These are phyloP conservation scores for Palythoa caribaeorum DNA, from an alignment of 92 coral and sea anemone species.

Conservation along the genomic window DNA sequence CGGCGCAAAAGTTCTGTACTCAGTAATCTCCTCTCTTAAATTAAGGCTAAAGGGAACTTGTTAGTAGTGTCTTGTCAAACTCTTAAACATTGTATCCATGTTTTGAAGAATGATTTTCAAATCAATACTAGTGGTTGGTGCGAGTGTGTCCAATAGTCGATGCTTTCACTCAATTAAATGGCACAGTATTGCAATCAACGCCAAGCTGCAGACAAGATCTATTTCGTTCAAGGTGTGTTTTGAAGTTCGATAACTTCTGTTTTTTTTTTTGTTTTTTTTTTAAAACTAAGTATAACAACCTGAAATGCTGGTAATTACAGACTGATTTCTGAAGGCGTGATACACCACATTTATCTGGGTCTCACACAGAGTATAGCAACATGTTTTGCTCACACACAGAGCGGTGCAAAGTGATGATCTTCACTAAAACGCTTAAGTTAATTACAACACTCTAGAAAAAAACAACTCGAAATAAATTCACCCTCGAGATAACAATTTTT, in stretches of 20 bases:
- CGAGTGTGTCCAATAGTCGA: background rate
- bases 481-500: slow-evolving; percentile 8
- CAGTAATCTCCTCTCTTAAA: background rate
- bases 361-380: slow-evolving; percentile 4
- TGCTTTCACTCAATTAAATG: background rate
- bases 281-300: background rate
- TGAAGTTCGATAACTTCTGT: slow-evolving; percentile 5
- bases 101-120: background rate
- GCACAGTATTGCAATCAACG: slow-evolving; percentile 14
- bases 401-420: background rate
- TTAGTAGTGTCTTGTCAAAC: background rate
- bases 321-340: slow-evolving; percentile 37
- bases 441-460: slow-evolving; percentile 17
- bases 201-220: slow-evolving; percentile 10
- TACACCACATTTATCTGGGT: slow-evolving; percentile 21
- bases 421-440: background rate
- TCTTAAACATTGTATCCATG: background rate
- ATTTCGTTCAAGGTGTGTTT: slow-evolving; percentile 34
- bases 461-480: background rate
- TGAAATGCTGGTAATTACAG: slow-evolving; percentile 34
- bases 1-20: background rate
- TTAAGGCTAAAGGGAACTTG: background rate
- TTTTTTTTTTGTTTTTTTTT: slow-evolving; percentile 17
- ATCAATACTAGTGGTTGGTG: background rate
- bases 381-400: background rate